Evolutionary conservation across 1,140 invertebrate species (phyloP), one percentile per base, ranked within the genome.

Genomic region (Leptestheria dahalacensis): DNA sequence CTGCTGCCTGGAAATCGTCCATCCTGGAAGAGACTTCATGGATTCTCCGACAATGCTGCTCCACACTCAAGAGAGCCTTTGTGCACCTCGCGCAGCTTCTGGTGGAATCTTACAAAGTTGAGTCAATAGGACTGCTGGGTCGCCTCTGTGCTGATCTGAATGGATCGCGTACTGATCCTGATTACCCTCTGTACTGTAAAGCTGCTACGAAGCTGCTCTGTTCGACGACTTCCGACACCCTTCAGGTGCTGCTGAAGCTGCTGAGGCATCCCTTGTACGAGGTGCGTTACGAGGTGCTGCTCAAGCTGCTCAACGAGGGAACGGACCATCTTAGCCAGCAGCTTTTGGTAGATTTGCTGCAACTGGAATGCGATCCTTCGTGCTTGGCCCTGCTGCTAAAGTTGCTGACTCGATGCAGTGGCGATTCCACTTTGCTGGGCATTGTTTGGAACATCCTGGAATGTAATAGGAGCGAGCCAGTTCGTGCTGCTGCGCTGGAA

Each of bases 221-320:
- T 6, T 15, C 12, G 33, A 18, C n/a, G n/a, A 20, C 20, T 2
- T 24, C 12, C 24, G 9, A 33, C 18, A 9, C 25, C 1, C 4
- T n/a, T 21, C n/a, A 52, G 11, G 28, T 3, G 3, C 2, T 33
- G 25, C 2, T 10, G 3, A 28, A 9, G 4, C 20, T 60, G 21
- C 48, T 60, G 28, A 28, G 33, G 18, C 58, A 60, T 21, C 58
- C 58, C 11, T 1, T 52, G 2, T 20, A 29, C 29, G 58, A 60
- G 52, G 58, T 60, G 3, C 48, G 58, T 10, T 2, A 41, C 11
- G 58, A 28, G 6, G 21, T 29, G 20, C n/a, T 60, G 0, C 26
- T 18, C 18, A 20, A 15, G n/a, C 29, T 60, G n/a, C n/a, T n/a
- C n/a, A n/a, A n/a, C n/a, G n/a, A n/a, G n/a, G n/a, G n/a, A n/a